Base-by-base conservation (phyloP, 2,113 vertebrate species). In the Nesospiza acunhae region DNA sequence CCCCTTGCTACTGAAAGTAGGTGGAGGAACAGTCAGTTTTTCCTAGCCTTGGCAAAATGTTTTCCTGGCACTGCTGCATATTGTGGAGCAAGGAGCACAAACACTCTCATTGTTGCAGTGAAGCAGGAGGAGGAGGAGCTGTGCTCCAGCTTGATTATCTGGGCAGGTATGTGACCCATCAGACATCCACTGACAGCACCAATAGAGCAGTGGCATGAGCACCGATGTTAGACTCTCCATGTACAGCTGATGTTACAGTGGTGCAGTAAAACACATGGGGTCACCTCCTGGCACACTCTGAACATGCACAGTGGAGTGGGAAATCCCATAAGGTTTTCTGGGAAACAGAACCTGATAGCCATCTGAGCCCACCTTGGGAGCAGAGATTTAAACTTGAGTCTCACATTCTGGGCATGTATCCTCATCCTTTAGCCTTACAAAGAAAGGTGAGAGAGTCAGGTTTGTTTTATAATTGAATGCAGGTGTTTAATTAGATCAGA, bases 21-120 rank as follows among this genome's bases (percentile, higher is more conserved):
- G 95, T 94, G 93, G 90, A 70, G 49, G 92, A 97, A 96, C 95
- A 97, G 75, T 75, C 82, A 95, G 89, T 94, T 91, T 97, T 95
- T 96, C 90, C 82, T 90, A 88, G 77, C 85, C 94, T 96, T 94
- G 82, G 87, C 85, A 96, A 95, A 96, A 93, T 63, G 39, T 87
- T 96, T 93, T 84, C 70, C 92, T 22, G 30, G 76, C 2, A 4
- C 33, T 63, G 52, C 77, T 86, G 90, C 74, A 69, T 85, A 56
- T 3, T 81, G 93, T 81, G 52, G 76, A 92, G 56, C 52, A 70
- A 73, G 27, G 16, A 93, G 67, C 30, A 69, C 37, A 64, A 82
- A 33, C 20, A 63, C 33, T 46, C 26, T 75, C 67, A 26, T 35
- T 44, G 63, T 52, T 83, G 47, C 68, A 74, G 63, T 14, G 85